Percentiles rank a stretch among this genome's conserved stretches.
Evolutionary conservation across 2,113 vertebrate species (phyloP).

Genomic region (Machaerirhynchus nigripectus): DNA sequence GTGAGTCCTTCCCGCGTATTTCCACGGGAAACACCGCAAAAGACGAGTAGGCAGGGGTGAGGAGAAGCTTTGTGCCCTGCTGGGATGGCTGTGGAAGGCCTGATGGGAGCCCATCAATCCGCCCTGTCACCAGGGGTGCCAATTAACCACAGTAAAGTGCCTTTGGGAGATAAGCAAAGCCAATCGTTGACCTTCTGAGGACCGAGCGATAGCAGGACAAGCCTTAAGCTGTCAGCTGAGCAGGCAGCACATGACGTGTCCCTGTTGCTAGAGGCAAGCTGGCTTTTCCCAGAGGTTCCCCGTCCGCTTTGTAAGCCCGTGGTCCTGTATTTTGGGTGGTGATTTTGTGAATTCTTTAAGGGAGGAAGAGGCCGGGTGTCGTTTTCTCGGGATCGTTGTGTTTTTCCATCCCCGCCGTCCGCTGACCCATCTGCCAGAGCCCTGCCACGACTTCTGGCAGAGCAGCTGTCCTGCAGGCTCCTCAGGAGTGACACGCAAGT

Average conservation of each 20-base stretch:
- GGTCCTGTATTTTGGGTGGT: not conserved
- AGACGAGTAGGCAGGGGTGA: fast-evolving
- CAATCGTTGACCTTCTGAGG: conserved; percentile 46
- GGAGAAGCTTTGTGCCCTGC: not conserved
- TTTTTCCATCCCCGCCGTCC: conserved; percentile 24
- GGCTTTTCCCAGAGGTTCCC: not conserved
- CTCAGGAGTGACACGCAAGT: not conserved
- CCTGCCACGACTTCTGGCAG: conserved; percentile 26
- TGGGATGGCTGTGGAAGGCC: not conserved
- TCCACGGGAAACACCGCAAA: not conserved
- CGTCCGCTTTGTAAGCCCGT: not conserved
- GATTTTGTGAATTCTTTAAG: not conserved
- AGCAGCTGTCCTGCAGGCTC: conserved; percentile 51
- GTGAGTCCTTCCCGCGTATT: not conserved
- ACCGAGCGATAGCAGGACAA: conserved; percentile 35
- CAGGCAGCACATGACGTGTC: not conserved
- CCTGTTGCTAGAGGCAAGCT: not conserved
- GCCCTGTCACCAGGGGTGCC: not conserved
- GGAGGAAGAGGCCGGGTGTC: not conserved
- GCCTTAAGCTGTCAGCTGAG: conserved; percentile 11
- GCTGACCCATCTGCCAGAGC: conserved; percentile 21
- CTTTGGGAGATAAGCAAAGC: conserved; percentile 46
- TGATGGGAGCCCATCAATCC: conserved; percentile 27
- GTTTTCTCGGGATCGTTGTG: not conserved
- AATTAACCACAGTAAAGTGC: conserved; percentile 49